Evolutionary conservation across 2,797 vertebrate species (phyloP), one percentile per base, ranked within the genome.

Genomic region (Sebastiscus tertius): DNA sequence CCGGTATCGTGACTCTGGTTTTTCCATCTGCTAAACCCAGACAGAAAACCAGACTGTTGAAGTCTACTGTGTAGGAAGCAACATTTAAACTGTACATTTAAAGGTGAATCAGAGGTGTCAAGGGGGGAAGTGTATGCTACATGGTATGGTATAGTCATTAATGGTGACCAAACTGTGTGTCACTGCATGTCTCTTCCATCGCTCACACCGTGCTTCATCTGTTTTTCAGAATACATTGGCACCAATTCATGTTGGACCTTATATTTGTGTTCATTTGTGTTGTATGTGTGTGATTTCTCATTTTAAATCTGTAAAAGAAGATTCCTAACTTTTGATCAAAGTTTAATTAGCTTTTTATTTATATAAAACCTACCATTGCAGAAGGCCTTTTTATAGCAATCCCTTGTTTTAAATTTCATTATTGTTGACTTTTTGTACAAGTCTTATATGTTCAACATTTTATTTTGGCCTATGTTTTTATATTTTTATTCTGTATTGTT

Each of bases 11-110:
- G 46, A 81, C 58, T 60, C 10, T 87, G 69, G 0, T 83, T 83
- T 91, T 91, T 87, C 83, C 86, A 84, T 88, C 20, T 60, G 67
- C 58, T 70, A 29, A 26, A 34, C 56, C 71, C 65, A 63, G 55
- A 75, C 61, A 71, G 9, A 85, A 42, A 88, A 82, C 52, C 65
- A 82, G 81, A 77, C 27, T 49, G 63, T 64, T 20, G 33, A 59
- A 8, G 58, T 81, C 22, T 20, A 27, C 70, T 62, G 65, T 49
- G 22, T 42, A 31, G 34, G 39, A 78, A 56, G 24, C 42, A 62
- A 55, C 49, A 18, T 54, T 55, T 11, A 56, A 52, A 55, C 29
- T 8, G 18, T 72, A 66, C 20, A 36, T 66, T 78, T 69, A n/a
- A 81, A 79, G 22, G 46, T 79, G 64, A 81, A 16, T 65, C 71